phyloP scores from a whole-genome alignment of 1,140 invertebrate species.

The Drosophila equinoxialis region DNA sequence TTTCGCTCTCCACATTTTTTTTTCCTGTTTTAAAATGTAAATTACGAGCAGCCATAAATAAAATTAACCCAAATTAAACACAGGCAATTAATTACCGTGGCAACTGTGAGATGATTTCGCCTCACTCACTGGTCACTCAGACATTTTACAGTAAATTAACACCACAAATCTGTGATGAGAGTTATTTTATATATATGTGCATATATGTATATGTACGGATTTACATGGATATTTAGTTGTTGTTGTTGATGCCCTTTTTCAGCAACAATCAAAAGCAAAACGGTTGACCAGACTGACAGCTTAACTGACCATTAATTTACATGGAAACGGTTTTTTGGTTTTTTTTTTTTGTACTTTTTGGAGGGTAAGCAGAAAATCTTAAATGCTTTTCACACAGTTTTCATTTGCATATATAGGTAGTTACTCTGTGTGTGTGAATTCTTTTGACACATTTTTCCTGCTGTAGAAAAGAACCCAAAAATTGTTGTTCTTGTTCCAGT shows the following conservation, averaged over 20 bases:
- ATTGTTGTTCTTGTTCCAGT: conserved; percentile 22
- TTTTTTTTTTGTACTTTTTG: too few relatives aligned
- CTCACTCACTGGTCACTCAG: conserved; percentile 51
- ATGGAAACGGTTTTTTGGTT: conserved; percentile 64
- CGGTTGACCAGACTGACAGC: conserved; percentile 61
- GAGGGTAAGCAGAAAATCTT: conserved; percentile 37
- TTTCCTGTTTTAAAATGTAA: conserved; percentile 46
- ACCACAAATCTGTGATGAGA: conserved; percentile 66
- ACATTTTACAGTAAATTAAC: conserved; percentile 80
- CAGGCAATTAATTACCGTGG: conserved; percentile 75
- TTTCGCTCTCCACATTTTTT: conserved; percentile 9
- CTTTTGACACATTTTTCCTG: conserved; percentile 31
- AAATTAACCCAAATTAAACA: conserved; percentile 82
- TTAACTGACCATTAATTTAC: conserved; percentile 80
- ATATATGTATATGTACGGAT: conserved; percentile 7
- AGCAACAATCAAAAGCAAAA: conserved; percentile 36
- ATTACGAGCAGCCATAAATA: conserved; percentile 75
- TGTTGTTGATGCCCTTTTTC: conserved; percentile 28
- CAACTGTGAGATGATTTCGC: conserved; percentile 49
- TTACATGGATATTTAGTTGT: conserved; percentile 29
- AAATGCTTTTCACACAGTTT: conserved; percentile 15
- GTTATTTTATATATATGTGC: conserved; percentile 9
- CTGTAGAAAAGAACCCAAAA: conserved; percentile 9
- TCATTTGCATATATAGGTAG: conserved; percentile 27
- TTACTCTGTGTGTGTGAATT: not conserved